Evolutionary conservation across 2,888 invertebrate species (phyloP).

Genomic region (Pandemis heparana): DNA sequence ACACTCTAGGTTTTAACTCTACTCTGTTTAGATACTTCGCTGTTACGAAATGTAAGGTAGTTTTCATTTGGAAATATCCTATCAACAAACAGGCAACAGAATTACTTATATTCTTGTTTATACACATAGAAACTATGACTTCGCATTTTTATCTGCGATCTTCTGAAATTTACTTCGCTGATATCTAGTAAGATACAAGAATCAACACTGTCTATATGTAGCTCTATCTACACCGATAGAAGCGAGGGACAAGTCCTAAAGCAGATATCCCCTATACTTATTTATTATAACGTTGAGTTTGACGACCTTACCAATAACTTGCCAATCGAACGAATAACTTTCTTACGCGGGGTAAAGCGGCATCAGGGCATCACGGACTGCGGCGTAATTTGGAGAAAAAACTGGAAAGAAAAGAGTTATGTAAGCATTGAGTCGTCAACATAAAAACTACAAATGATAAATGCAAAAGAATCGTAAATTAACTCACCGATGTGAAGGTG

Average conservation of each 20-base stretch:
- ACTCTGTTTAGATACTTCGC: constrained; percentile 4
- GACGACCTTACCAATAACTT: constrained; percentile 15
- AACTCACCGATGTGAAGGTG: constrained; percentile 64
- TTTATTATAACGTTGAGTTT: constrained; percentile 19
- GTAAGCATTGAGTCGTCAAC: not conserved
- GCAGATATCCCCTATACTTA: constrained; percentile 25
- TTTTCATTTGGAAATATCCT: constrained; percentile 18
- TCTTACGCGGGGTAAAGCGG: constrained; percentile 14
- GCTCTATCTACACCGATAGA: constrained; percentile 26
- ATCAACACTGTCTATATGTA: constrained; percentile 7
- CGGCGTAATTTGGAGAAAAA: constrained; percentile 81
- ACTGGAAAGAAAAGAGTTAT: constrained; percentile 58
- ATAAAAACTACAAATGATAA: constrained; percentile 7
- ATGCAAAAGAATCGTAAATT: constrained; percentile 35
- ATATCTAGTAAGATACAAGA: not conserved
- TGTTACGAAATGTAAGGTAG: constrained; percentile 14
- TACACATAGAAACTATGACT: not conserved
- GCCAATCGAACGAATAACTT: constrained; percentile 9
- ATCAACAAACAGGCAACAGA: not conserved
- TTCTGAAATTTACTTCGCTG: not conserved
- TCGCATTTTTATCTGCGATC: not conserved
- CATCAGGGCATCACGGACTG: constrained; percentile 62
- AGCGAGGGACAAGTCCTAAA: constrained; percentile 35
- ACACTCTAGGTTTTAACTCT: constrained; percentile 16
- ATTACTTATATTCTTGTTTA: not conserved